Evolutionary conservation across 2,113 vertebrate genomes (phyloP), one percentile per base, ranked within the genome.

Genomic region (Odontophorus gujanensis): DNA sequence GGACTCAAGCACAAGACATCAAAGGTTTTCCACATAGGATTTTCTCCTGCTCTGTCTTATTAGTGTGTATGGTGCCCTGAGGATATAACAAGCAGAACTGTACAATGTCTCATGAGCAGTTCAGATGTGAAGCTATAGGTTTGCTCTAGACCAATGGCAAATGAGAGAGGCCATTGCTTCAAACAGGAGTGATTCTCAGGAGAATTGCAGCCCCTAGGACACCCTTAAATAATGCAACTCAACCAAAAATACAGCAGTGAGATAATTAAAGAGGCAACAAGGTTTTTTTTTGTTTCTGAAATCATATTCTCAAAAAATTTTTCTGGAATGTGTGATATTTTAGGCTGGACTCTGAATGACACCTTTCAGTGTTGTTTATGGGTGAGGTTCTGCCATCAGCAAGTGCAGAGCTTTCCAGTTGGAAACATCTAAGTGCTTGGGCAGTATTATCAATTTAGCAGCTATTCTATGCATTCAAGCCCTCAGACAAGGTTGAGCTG

Each of bases 1-100:
- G 24, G 76, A 81, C 38, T n/a, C 68, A 21, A 3, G 82, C 73
- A 72, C 68, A 90, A 61, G 28, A 79, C 75, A 89, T 95, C 89
- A 94, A 96, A 96, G 61, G 38, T 34, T 93, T 92, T 95, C 38
- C 38, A 34, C 2, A 1, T 2, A 68, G 51, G 50, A 89, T 80
- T 55, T 91, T 77, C 32, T 84, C 34, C 69, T 90, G 25, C 62
- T 85, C 69, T 75, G 25, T 66, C 65, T 94, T 93, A 81, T 91
- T 92, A 89, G 59, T 48, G 62, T 82, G 6, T 67, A 13, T 13
- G 22, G 26, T 92, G 72, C 79, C 91, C 82, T 5, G 36, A 92
- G 88, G 88, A 45, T 34, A 42, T 12, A 78, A 65, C 38, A 65
- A 83, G 55, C 68, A 85, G 91, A 94, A 87, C 30, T 43, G 36